Conservation (phyloP, 2,888 invertebrate genomes). For the Agriopis leucophaearia region DNA sequence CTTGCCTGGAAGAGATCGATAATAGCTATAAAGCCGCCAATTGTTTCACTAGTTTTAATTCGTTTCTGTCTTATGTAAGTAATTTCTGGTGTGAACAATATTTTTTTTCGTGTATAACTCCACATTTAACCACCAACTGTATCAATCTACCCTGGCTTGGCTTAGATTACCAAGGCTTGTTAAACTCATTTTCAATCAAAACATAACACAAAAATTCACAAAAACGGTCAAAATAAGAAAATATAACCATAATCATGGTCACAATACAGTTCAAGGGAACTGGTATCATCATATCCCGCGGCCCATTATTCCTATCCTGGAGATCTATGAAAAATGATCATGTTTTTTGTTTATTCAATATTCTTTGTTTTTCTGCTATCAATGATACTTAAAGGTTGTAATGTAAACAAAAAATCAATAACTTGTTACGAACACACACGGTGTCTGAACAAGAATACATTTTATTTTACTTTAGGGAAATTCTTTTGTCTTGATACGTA, state of each 20-base stretch:
- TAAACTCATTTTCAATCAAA: too few species aligned
- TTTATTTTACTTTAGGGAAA: constrained; percentile 12
- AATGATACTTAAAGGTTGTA: constrained; percentile 18
- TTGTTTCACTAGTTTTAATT: too few species aligned
- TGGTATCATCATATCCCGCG: constrained; percentile 33
- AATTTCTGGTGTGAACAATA: too few species aligned
- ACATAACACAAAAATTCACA: too few species aligned
- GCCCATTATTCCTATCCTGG: constrained; percentile 20
- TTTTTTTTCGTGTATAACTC: too few species aligned
- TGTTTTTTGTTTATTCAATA: constrained; percentile 26
- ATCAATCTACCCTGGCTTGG: too few species aligned
- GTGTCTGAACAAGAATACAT: background rate
- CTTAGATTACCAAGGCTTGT: too few species aligned
- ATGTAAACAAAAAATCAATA: constrained; percentile 27
- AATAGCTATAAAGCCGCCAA: too few species aligned
- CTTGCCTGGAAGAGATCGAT: too few species aligned
- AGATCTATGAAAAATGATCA: constrained; percentile 28
- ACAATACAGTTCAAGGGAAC: constrained; percentile 23
- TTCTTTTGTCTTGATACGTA: too few species aligned
- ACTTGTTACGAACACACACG: constrained; percentile 21
- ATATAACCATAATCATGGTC: constrained; percentile 1
- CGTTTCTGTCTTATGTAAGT: too few species aligned
- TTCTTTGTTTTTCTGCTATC: constrained; percentile 28
- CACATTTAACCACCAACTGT: too few species aligned
- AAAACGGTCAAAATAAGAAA: background rate